Conservation (phyloP, 2,888 invertebrate species). For the Nemotelus nigrinus region DNA sequence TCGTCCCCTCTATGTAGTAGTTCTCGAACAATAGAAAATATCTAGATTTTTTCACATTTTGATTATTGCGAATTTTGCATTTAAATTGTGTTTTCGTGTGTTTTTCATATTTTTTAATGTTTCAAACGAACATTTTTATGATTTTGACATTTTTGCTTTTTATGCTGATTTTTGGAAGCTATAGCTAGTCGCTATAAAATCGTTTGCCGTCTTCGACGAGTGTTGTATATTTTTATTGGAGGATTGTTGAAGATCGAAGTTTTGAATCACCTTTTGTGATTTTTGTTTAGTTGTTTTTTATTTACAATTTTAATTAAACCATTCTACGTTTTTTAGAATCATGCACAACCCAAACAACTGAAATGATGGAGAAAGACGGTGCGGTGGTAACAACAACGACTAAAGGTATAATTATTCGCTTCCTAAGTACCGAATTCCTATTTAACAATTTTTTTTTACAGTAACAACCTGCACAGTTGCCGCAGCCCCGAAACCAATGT, state of each 20-base stretch:
- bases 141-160: constrained; percentile 7
- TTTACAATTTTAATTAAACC: constrained; percentile 34
- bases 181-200: background rate
- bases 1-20: constrained; percentile 29
- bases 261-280: constrained; percentile 17
- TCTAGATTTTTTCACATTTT: background rate
- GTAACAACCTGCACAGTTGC: constrained; percentile 67
- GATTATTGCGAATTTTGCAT: background rate
- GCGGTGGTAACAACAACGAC: constrained; percentile 70
- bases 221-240: constrained; percentile 32
- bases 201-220: constrained; percentile 40
- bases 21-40: no score
- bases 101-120: background rate
- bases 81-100: background rate
- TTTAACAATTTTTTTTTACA: constrained; percentile 51
- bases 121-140: background rate
- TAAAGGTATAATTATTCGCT: constrained; percentile 65
- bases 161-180: no score
- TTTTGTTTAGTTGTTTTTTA: background rate
- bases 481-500: constrained; percentile 74
- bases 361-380: constrained; percentile 69
- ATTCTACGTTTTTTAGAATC: constrained; percentile 47
- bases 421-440: constrained; percentile 3
- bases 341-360: constrained; percentile 64
- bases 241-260: background rate